Evolutionary conservation across 2,888 invertebrate species (phyloP).

Genomic region (Harpalus rufipes): DNA sequence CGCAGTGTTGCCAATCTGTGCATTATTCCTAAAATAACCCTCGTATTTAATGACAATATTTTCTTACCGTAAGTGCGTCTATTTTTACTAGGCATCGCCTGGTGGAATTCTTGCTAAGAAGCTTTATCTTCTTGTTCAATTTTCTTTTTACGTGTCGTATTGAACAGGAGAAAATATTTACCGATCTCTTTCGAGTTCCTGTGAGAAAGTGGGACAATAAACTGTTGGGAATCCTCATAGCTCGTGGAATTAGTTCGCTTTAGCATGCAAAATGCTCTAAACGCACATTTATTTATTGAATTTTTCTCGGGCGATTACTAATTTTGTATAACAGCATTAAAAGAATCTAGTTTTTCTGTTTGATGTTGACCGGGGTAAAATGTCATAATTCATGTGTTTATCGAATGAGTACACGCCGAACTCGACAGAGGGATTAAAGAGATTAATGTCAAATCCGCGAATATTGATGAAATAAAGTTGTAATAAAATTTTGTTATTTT

Average conservation of each 20-base stretch:
- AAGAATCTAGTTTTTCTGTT: slow-evolving; percentile 31
- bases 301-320: neutral
- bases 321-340: neutral
- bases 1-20: too few relatives aligned
- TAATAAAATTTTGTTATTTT: neutral
- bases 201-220: neutral
- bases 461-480: neutral
- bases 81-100: neutral
- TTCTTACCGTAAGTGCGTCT: neutral
- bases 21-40: too few relatives aligned
- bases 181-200: neutral
- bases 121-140: slow-evolving; percentile 6
- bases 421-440: neutral
- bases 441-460: neutral
- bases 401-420: slow-evolving; percentile 10
- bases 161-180: neutral
- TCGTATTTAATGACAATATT: neutral
- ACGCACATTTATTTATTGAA: slow-evolving; percentile 50
- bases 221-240: neutral
- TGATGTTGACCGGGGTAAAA: slow-evolving; percentile 42
- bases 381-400: slow-evolving; percentile 48
- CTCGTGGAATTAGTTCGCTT: slow-evolving; percentile 44
- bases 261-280: slow-evolving; percentile 22
- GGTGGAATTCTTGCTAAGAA: neutral
- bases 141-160: neutral